Evolutionary conservation across 2,888 invertebrate genomes (phyloP).

Genomic region (Lysandra coridon): DNA sequence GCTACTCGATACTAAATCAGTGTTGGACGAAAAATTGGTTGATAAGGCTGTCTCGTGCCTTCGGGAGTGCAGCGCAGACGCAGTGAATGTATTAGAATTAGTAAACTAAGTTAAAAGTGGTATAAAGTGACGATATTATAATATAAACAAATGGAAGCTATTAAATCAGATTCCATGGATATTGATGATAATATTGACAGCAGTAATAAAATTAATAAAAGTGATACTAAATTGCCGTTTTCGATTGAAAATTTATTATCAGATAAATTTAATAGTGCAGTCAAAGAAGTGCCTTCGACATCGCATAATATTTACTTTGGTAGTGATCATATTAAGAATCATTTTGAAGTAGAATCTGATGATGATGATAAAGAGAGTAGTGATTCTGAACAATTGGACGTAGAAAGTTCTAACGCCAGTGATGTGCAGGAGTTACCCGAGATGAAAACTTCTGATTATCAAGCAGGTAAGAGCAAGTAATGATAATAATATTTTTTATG

Average conservation of each 20-base stretch:
- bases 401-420: slow-evolving; percentile 59
- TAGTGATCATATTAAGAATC: slow-evolving; percentile 46
- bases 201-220: slow-evolving; percentile 52
- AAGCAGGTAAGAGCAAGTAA: slow-evolving; percentile 57
- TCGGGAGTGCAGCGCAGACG: slow-evolving; percentile 44
- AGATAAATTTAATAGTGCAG: slow-evolving; percentile 56
- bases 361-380: slow-evolving; percentile 54
- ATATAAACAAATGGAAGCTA: slow-evolving; percentile 33
- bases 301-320: slow-evolving; percentile 37
- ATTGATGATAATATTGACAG: slow-evolving; percentile 43
- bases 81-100: slow-evolving; percentile 31
- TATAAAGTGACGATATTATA: background rate
- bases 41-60: slow-evolving; percentile 25
- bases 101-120: slow-evolving; percentile 21
- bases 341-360: slow-evolving; percentile 51
- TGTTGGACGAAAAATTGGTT: slow-evolving; percentile 27
- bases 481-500: too few species aligned
- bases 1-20: slow-evolving; percentile 44
- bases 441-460: slow-evolving; percentile 58
- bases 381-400: slow-evolving; percentile 67
- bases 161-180: slow-evolving; percentile 39
- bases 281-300: slow-evolving; percentile 36
- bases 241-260: slow-evolving; percentile 71
- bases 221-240: slow-evolving; percentile 62
- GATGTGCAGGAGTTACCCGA: slow-evolving; percentile 61